Evolutionary conservation across 2,797 vertebrate species (phyloP).

Genomic region (Malacoraja senta): DNA sequence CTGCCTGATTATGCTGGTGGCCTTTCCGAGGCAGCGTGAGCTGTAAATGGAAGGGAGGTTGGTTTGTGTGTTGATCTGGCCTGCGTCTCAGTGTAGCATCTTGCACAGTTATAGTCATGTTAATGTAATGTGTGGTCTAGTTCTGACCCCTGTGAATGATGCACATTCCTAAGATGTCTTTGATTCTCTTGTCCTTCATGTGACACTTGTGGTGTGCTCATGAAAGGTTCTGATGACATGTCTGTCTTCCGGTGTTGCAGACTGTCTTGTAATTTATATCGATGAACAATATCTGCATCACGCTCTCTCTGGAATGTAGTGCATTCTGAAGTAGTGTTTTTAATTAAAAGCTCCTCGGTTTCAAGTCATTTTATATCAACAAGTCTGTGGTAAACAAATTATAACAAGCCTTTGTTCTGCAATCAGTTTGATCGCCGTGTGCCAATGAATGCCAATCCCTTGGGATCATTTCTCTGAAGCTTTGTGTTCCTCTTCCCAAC

Average conservation of each 20-base stretch:
- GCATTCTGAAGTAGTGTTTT: not conserved
- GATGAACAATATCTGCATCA: slow-evolving; percentile 27
- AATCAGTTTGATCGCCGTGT: slow-evolving; percentile 11
- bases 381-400: not conserved
- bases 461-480: not conserved
- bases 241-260: not conserved
- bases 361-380: slow-evolving; percentile 3
- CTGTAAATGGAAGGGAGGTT: too few species aligned
- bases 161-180: not conserved
- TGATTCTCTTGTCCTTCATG: not conserved
- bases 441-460: not conserved
- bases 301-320: slow-evolving; percentile 17
- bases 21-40: too few species aligned
- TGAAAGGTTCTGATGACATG: not conserved
- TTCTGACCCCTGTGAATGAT: not conserved
- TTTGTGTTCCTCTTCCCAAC: not conserved
- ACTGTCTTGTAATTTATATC: slow-evolving; percentile 19
- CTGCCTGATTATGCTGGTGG: too few species aligned
- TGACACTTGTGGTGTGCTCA: not conserved
- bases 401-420: not conserved
- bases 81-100: too few species aligned
- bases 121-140: not conserved
- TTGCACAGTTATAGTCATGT: not conserved
- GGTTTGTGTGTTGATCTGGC: too few species aligned
- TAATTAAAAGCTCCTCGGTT: slow-evolving; percentile 15